Base-by-base conservation (phyloP, 2,113 vertebrate species). In the Fulmarus glacialis region DNA sequence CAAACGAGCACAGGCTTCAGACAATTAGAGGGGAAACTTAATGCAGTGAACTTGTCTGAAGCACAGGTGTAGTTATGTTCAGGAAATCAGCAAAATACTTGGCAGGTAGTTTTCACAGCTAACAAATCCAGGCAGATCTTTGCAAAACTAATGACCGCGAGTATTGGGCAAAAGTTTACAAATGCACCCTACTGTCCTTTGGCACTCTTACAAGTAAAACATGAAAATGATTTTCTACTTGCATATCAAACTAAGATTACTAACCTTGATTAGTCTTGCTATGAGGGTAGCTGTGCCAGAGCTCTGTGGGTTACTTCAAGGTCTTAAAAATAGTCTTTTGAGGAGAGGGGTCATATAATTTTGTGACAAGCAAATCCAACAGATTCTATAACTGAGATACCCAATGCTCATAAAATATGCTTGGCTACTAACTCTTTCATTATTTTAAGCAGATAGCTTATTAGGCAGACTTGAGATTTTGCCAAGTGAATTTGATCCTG, bases 41-140 rank as follows among this genome's bases (percentile, higher is more conserved):
- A 56, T 47, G 47, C 30, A 60, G 48, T 48, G 87, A 95, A 63
- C 64, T 91, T 72, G 71, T 89, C 81, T 86, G 78, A 88, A 90
- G 56, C 78, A 89, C 96, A 97, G 90, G 91, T 97, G 89, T 92
- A 96, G 84, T 95, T 94, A 86, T 8, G 59, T 86, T 66, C 92
- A 92, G 78, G 93, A 97, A 96, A 95, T 66, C 92, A 93, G 70
- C 30, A 79, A 74, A 96, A 93, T 47, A 89, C 47, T 92, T 95
- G 94, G 87, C 95, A 97, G 93, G 88, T 94, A 96, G 53, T 87
- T 96, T 94, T 96, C 93, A 93, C 70, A 94, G 83, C 78, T 97
- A 93, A 93, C 85, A 94, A 91, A 95, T 96, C 70, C 87, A 95
- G 85, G 78, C 94, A 97, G 73, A 62, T 78, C 55, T 95, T 92